A percentile compares a stretch with the other conserved stretches of the same genome.
These are phyloP conservation scores for Accipiter cooperii DNA, from an alignment of 2,113 vertebrate genomes.

Conservation along the genomic window DNA sequence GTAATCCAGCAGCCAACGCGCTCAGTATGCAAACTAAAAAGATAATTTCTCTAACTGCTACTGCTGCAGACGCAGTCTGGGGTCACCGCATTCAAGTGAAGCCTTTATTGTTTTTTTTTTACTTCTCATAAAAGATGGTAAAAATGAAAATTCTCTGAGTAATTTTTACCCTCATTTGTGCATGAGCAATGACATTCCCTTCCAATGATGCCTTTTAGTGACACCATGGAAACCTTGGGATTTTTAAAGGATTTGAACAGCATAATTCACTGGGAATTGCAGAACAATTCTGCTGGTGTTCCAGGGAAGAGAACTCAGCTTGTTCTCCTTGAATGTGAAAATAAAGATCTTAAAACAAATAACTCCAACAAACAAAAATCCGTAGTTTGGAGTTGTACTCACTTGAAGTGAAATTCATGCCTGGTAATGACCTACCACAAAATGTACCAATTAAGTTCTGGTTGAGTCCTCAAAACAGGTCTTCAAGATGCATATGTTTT, in stretches of 20 bases:
- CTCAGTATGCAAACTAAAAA: not conserved
- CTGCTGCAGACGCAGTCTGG: not conserved
- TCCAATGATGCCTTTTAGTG: not conserved
- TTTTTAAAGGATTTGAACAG: not conserved
- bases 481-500: not conserved
- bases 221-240: not conserved
- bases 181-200: not conserved
- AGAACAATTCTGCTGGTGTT: not conserved
- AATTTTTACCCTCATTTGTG: not conserved
- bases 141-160: not conserved
- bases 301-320: not conserved
- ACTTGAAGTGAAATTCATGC: not conserved
- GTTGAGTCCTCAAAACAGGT: not conserved
- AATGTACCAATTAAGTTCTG: not conserved
- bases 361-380: not conserved
- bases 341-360: not conserved
- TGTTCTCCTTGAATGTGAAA: not conserved
- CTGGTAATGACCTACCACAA: not conserved
- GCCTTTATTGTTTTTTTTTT: not conserved
- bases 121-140: not conserved
- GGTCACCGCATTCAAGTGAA: not conserved
- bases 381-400: not conserved
- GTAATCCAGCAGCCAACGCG: rapidly evolving
- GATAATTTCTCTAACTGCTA: not conserved
- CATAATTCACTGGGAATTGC: not conserved